Base-by-base conservation (phyloP, 1,140 invertebrate species). In the Phortica variegata region DNA sequence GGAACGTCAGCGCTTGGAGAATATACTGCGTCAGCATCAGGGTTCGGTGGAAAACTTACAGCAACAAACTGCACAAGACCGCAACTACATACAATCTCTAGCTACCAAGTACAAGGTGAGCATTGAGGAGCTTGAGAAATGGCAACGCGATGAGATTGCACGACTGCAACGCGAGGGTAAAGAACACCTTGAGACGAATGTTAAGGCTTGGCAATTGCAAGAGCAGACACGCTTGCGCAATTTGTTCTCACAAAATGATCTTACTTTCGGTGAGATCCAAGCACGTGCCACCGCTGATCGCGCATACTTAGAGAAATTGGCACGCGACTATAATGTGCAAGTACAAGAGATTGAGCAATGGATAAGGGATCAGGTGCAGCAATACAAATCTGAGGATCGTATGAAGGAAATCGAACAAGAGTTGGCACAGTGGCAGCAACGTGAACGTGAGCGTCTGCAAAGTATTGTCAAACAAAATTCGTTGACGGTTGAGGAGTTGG, bases 201-300 rank as follows among this genome's bases (percentile, higher is more conserved):
- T 75, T 13, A 70, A 75, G 53, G 62, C 61, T 20, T 75, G 72
- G 72, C 72, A 75, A 44, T 13, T 50, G 10, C 45, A 55, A 2
- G 68, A 72, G 3, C 72, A 58, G 31, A 53, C 47, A 16, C 58
- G 56, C 34, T 49, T 75, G 10, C 59, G 60, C 18, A 49, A 55
- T 5, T 63, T 75, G 12, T 49, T 69, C n/a, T 51, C 47, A 3
- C 49, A 68, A 31, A 74, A 75, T 19, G 56, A 74, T 31, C 32
- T 74, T 17, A 74, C 68, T 20, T 60, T 75, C 16, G 72, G 72
- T 16, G 60, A 75, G 58, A 72, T 74, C 52, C 61, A 74, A 47
- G 55, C 36, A 26, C 58, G 59, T 5, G 56, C 72, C 1, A 54
- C 65, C 5, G 69, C 65, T 12, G 72, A 75, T 54, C 71, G 71